These are phyloP conservation scores for Pollenia amentaria DNA, from an alignment of 2,888 invertebrate species.

Conservation along the genomic window DNA sequence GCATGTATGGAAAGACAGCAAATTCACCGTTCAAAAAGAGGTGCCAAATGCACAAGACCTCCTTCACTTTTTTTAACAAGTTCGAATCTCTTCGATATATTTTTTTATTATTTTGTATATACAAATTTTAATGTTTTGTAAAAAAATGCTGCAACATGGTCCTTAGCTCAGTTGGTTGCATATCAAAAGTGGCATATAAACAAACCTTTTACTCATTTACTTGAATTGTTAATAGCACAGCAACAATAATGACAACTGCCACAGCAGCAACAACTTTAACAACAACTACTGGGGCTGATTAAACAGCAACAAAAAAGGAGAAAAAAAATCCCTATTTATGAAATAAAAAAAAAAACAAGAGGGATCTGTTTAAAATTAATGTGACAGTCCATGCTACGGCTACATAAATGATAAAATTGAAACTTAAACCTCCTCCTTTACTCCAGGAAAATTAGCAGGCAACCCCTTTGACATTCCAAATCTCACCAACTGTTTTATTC, in stretches of 20 bases:
- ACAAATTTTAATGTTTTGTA: background rate
- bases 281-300: slow-evolving; percentile 58
- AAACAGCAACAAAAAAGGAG: slow-evolving; percentile 11
- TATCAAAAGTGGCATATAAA: slow-evolving; percentile 61
- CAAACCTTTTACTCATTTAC: slow-evolving; percentile 52
- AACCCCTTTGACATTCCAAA: too few relatives aligned
- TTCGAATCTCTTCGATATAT: background rate
- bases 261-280: slow-evolving; percentile 23
- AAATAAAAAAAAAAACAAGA: background rate
- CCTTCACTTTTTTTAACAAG: slow-evolving; percentile 58
- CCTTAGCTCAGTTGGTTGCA: slow-evolving; percentile 5
- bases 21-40: slow-evolving; percentile 48
- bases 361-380: slow-evolving; percentile 71
- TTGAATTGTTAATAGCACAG: slow-evolving; percentile 23
- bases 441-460: background rate
- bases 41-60: slow-evolving; percentile 67
- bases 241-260: slow-evolving; percentile 24
- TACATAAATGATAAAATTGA: slow-evolving; percentile 62
- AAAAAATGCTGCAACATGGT: slow-evolving; percentile 22
- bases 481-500: too few relatives aligned
- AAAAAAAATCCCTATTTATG: background rate
- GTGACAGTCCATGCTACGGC: slow-evolving; percentile 55
- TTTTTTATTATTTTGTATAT: background rate
- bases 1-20: slow-evolving; percentile 31
- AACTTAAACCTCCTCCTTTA: slow-evolving; percentile 36